These are phyloP conservation scores for Andinoacara biseriatus DNA, from an alignment of 2,113 vertebrate genomes.

Conservation along the genomic window DNA sequence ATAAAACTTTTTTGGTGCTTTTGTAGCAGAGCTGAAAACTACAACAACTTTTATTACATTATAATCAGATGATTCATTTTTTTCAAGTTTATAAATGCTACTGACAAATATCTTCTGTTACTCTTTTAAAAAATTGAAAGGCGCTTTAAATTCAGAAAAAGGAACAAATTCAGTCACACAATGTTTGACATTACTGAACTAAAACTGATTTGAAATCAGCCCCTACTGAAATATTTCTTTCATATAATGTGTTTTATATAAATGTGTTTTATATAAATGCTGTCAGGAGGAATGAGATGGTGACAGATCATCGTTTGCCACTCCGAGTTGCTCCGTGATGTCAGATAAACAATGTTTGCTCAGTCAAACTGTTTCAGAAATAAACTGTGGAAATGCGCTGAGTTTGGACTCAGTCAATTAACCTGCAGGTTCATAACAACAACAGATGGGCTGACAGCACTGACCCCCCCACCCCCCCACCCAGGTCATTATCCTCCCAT, in stretches of 20 bases:
- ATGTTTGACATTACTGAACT: too few species aligned
- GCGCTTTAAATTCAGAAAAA: too few species aligned
- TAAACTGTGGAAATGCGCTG: constrained; percentile 13
- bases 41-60: too few species aligned
- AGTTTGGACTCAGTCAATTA: constrained; percentile 56
- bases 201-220: too few species aligned
- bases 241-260: not conserved
- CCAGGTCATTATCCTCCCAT: constrained; percentile 18
- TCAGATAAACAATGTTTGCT: not conserved
- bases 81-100: not conserved
- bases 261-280: too few species aligned
- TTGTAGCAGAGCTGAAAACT: not conserved
- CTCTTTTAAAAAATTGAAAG: too few species aligned
- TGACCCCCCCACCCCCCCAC: constrained; percentile 18
- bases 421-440: constrained; percentile 50
- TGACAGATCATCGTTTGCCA: not conserved
- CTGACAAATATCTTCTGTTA: not conserved
- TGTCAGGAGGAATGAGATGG: not conserved
- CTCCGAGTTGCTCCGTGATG: not conserved
- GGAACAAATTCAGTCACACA: too few species aligned
- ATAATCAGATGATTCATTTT: accelerated
- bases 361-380: not conserved
- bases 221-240: not conserved
- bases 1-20: not conserved
- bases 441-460: constrained; percentile 58